These are phyloP conservation scores for Synergus laeviventris DNA, from an alignment of 2,888 invertebrate species.

Conservation along the genomic window DNA sequence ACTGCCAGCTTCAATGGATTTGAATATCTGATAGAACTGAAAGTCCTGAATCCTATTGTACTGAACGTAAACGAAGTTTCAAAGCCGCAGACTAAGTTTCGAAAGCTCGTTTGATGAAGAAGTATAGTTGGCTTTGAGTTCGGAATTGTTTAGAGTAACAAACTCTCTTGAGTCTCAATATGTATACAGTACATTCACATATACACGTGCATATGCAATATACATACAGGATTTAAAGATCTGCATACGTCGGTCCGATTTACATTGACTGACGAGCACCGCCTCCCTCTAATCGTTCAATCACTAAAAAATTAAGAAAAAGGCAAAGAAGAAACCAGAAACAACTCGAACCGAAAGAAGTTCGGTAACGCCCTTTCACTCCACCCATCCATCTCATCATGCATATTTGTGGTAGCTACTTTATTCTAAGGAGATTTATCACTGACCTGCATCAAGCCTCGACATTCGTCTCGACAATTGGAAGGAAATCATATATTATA, in stretches of 20 bases:
- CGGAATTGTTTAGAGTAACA: conserved; percentile 22
- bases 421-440: conserved; percentile 70
- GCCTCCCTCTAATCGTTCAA: conserved; percentile 71
- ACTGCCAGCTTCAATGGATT: not conserved
- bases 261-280: conserved; percentile 65
- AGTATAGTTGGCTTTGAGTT: conserved; percentile 26
- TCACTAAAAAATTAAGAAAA: conserved; percentile 69
- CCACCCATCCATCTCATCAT: conserved; percentile 72
- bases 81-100: conserved; percentile 37
- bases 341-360: conserved; percentile 64
- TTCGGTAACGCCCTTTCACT: conserved; percentile 70
- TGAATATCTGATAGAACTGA: conserved; percentile 17
- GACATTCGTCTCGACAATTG: conserved; percentile 61
- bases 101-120: conserved; percentile 36
- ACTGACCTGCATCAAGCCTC: conserved; percentile 61
- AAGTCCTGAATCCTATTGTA: conserved; percentile 20
- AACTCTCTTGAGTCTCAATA: not conserved
- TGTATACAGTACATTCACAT: too few species aligned
- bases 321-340: conserved; percentile 55
- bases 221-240: conserved; percentile 46
- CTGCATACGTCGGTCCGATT: conserved; percentile 61
- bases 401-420: conserved; percentile 70
- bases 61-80: conserved; percentile 39
- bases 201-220: too few species aligned
- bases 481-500: conserved; percentile 57